Conservation (phyloP, 2,888 invertebrate genomes). For the Imbricaverruca yamaguchii region DNA sequence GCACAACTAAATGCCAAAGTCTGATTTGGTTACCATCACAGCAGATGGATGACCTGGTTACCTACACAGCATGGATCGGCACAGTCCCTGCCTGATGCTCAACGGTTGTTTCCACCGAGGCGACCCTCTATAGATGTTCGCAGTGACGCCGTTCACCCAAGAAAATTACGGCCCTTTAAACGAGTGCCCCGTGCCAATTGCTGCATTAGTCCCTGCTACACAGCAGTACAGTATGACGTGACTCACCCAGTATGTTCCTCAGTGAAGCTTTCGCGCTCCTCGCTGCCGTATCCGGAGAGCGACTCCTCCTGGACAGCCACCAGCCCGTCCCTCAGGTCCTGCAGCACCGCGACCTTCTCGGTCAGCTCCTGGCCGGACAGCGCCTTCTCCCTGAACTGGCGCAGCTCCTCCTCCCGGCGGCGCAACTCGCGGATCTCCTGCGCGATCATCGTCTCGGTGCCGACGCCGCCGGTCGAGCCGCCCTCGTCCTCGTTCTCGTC, state of each 20-base stretch:
- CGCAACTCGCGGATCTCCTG: constrained; percentile 45
- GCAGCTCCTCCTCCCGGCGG: constrained; percentile 47
- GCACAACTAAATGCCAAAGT: too few species aligned
- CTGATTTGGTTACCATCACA: too few species aligned
- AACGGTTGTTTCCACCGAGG: too few species aligned
- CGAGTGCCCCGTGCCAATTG: too few species aligned
- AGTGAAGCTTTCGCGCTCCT: constrained; percentile 23
- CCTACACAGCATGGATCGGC: too few species aligned
- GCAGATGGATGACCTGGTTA: too few species aligned
- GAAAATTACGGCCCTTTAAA: too few species aligned
- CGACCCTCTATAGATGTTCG: too few species aligned
- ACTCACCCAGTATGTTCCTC: constrained; percentile 27
- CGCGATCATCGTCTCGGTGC: constrained; percentile 42
- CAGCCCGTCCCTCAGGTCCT: background rate
- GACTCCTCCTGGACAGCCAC: background rate
- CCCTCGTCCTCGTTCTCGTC: constrained; percentile 6
- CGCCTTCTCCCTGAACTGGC: constrained; percentile 36
- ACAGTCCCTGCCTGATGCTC: too few species aligned
- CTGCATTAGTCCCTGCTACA: too few species aligned
- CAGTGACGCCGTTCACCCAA: too few species aligned
- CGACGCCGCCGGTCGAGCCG: constrained; percentile 10
- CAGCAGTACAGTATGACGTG: background rate
- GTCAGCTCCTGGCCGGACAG: background rate
- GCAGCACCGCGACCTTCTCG: too few species aligned
- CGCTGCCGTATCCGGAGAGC: constrained; percentile 24